Base-by-base conservation (phyloP, 1,140 invertebrate species). In the Yoshiicerus persimilis region DNA sequence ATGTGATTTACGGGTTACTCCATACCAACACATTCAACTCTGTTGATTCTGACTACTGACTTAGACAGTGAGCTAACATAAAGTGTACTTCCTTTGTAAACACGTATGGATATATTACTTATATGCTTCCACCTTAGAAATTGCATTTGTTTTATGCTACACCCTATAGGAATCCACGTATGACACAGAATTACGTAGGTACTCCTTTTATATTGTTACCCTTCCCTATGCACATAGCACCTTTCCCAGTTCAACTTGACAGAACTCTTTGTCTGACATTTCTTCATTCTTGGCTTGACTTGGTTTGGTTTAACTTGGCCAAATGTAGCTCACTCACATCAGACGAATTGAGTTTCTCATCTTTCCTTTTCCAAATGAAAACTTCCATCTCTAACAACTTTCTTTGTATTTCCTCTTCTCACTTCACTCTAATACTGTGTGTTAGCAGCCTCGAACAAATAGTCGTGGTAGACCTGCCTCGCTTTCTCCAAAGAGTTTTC, bases 281-380 rank as follows among this genome's bases (percentile, higher is more conserved):
- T 80, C 75, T 80, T 38, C 32, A 36, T 80, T 80, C 75, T 80
- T 38, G 75, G 75, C 34, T 36, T 80, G 75, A 32, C 75, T 36
- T 30, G 66, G 25, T 27, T 66, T 66, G 64, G 64, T 30, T 30
- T 30, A 70, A 30, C 30, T 27, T 70, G 64, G 64, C 47, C 32
- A 38, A 36, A 80, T 23, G 75, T 80, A 80, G 32, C 32, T 38
- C 32, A 80, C 75, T 36, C 70, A 32, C 32, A n/a, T 38, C 64
- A 70, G 25, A 27, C 64, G 75, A 80, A 34, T 10, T 36, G 75
- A 36, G 32, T 80, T 80, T 80, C 75, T 80, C 75, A 80, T 80
- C 75, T 80, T 80, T 80, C 75, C 75, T 80, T 47, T 80, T 80
- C 75, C 75, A 80, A 80, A 80, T 80, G 75, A 80, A 80, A 80